Evolutionary conservation across 2,797 vertebrate genomes (phyloP), one percentile per base, ranked within the genome.

Genomic region (Sternotherus odoratus): DNA sequence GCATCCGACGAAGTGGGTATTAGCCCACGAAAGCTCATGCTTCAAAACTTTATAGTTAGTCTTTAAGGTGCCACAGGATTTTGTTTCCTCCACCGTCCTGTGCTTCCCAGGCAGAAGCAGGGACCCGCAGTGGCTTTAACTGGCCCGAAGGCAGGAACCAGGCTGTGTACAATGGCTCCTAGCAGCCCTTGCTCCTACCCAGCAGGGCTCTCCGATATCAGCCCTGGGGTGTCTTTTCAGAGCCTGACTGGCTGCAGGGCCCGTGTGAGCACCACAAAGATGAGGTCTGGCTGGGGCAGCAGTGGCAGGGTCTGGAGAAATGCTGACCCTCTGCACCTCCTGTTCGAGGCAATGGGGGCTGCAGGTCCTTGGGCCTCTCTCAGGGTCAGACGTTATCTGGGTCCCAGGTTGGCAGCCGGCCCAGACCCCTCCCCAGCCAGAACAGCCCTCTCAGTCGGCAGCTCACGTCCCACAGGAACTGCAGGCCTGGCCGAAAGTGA

Each of bases 381-480:
- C 19, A 79, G 60, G 19, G 11, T 39, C 36, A 66, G 50, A 3
- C 9, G 21, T 77, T 79, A 7, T 53, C 48, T 83, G 49, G 39
- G 19, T 17, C 78, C 16, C 26, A 77, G 8, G 72, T 8, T 0
- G 23, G 8, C 8, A 86, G 48, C 43, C 46, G 50, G 28, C 6
- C 72, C 4, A 2, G 1, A 54, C 53, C 21, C 84, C 11, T 0
- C 0, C 16, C 26, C 12, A 69, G 13, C 4, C 4, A 12, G 79
- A 92, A 82, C 9, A 16, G 5, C 21, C 74, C 9, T 90, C 28
- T 83, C 5, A 10, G 24, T 2, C 4, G 28, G 48, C 4, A 80
- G 53, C 23, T 63, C 28, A 24, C 12, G 86, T 91, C 50, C 19
- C 39, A 72, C 36, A 86, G 8, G 19, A 79, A 21, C 51, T 12